These are phyloP conservation scores for Poeciliopsis gracilis DNA, from an alignment of 2,797 vertebrate genomes.

Conservation along the genomic window DNA sequence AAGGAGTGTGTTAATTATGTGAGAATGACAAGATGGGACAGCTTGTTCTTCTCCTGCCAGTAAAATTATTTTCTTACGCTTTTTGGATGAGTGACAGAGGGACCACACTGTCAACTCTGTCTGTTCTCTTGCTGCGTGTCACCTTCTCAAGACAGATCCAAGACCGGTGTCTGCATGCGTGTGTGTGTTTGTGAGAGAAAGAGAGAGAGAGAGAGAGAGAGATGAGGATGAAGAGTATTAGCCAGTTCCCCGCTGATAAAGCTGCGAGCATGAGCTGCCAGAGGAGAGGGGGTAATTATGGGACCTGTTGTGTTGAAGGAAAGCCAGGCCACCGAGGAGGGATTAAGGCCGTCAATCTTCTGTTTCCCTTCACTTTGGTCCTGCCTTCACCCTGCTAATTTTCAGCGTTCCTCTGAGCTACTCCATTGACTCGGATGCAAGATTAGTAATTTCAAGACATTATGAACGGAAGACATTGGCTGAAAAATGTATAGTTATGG, in stretches of 20 bases:
- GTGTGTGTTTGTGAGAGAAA: constrained; percentile 12
- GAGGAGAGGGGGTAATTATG: constrained; percentile 92
- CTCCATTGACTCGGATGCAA: constrained; percentile 3
- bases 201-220: constrained; percentile 37
- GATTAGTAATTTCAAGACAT: constrained; percentile 17
- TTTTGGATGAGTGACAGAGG: constrained; percentile 54
- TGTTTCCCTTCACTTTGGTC: constrained; percentile 23
- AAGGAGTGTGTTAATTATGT: constrained; percentile 62
- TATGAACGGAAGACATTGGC: not conserved
- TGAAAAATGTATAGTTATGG: not conserved
- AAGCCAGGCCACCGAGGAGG: constrained; percentile 90
- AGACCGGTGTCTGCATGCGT: constrained; percentile 44
- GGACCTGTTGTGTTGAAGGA: constrained; percentile 91
- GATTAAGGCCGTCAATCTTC: constrained; percentile 85
- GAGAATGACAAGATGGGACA: constrained; percentile 54
- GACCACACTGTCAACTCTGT: constrained; percentile 65
- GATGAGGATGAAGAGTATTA: constrained; percentile 84
- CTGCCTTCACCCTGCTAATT: constrained; percentile 21
- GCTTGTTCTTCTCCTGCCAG: constrained; percentile 55
- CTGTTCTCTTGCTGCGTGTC: constrained; percentile 67
- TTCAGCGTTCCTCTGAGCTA: constrained; percentile 21
- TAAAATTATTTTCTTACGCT: constrained; percentile 45
- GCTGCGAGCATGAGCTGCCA: constrained; percentile 85
- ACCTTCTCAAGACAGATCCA: constrained; percentile 67
- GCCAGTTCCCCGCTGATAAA: constrained; percentile 91